Evolutionary conservation across 2,888 invertebrate genomes (phyloP).

Genomic region (Mimumesa dahlbomi): DNA sequence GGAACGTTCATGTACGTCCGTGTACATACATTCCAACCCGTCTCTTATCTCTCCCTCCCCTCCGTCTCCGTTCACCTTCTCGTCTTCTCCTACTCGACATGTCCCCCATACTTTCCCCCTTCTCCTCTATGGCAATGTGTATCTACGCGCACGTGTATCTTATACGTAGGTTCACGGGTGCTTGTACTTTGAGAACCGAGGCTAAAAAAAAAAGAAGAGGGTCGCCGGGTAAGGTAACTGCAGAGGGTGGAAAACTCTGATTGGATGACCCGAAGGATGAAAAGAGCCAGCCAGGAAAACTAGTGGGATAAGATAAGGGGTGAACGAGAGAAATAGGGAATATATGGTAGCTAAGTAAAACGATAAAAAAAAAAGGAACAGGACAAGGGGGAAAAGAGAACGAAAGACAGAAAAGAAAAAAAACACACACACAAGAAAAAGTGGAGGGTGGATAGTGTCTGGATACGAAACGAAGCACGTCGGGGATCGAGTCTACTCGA

Average conservation of each 20-base stretch:
- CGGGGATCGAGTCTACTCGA: conserved; percentile 51
- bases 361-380: too few relatives aligned
- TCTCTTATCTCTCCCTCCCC: neutral
- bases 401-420: conserved; percentile 24
- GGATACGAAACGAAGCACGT: conserved; percentile 51
- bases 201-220: conserved; percentile 40
- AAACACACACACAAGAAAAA: conserved; percentile 14
- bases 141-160: conserved; percentile 14
- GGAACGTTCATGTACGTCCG: neutral
- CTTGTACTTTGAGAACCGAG: conserved; percentile 23
- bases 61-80: neutral
- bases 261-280: conserved; percentile 40
- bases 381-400: neutral
- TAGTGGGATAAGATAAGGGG: too few relatives aligned
- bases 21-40: neutral
- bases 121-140: neutral
- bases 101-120: neutral
- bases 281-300: conserved; percentile 21
- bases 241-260: conserved; percentile 26
- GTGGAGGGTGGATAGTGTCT: conserved; percentile 13
- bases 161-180: conserved; percentile 6
- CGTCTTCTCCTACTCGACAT: neutral
- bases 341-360: neutral
- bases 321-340: neutral
- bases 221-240: conserved; percentile 27